phyloP scores from a whole-genome alignment of 2,888 invertebrate genomes.

The Aelia acuminata region DNA sequence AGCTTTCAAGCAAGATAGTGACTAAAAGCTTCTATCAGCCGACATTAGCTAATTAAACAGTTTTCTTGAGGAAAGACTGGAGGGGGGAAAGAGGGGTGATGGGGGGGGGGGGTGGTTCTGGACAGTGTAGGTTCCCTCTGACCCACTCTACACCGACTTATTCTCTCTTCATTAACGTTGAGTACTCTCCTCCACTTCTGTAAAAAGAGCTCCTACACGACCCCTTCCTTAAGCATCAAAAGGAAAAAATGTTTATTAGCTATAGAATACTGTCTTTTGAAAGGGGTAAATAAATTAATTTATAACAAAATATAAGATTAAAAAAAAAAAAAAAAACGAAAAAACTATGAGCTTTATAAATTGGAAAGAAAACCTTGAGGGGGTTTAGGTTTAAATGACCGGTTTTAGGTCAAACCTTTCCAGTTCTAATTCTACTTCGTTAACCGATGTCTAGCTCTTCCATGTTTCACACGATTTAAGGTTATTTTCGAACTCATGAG shows the following conservation, averaged over 20 bases:
- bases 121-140: neutral
- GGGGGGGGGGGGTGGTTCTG: neutral
- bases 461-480: too few species aligned
- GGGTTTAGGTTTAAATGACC: too few species aligned
- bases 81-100: neutral
- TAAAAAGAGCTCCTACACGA: neutral
- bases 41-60: conserved; percentile 28
- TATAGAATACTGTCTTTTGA: neutral
- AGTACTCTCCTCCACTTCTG: neutral
- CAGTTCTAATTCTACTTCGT: too few species aligned
- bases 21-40: neutral
- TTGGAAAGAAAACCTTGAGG: too few species aligned
- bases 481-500: too few species aligned
- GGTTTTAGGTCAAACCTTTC: too few species aligned
- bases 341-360: too few species aligned
- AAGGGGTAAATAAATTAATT: neutral
- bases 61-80: neutral
- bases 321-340: too few species aligned
- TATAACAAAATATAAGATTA: too few species aligned
- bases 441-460: too few species aligned
- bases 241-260: neutral
- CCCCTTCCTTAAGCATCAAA: too few species aligned
- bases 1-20: neutral
- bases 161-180: conserved; percentile 4
- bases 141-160: neutral